phyloP scores from a whole-genome alignment of 2,797 vertebrate species.

The Danio choprae region DNA sequence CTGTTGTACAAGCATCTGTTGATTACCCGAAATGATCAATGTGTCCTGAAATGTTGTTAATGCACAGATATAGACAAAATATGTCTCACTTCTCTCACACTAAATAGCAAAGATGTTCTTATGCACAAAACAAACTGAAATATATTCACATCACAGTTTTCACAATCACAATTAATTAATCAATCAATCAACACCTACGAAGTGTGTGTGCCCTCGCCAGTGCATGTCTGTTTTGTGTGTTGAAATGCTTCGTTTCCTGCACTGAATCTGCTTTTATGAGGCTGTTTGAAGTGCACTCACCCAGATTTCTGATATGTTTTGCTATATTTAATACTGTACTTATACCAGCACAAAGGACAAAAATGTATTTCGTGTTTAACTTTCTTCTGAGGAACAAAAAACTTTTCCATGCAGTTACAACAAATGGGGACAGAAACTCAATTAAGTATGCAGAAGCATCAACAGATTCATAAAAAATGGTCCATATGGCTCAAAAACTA shows the following conservation, averaged over 20 bases:
- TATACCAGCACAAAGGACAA: background rate
- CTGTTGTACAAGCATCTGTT: constrained; percentile 34
- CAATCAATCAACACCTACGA: background rate
- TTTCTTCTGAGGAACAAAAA: background rate
- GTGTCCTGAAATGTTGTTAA: background rate
- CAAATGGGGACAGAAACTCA: background rate
- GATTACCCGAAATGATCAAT: background rate
- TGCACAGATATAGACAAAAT: constrained; percentile 11
- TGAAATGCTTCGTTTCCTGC: constrained; percentile 18
- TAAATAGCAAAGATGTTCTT: background rate
- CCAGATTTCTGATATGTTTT: background rate
- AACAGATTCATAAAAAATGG: background rate
- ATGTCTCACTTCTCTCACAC: background rate
- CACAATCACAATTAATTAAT: background rate
- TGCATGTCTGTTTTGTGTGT: constrained; percentile 37
- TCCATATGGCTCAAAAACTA: background rate
- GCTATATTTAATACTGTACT: background rate
- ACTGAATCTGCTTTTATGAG: background rate
- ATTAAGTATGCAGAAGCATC: background rate
- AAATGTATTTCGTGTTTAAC: background rate
- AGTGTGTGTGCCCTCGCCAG: constrained; percentile 4
- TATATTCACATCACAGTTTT: constrained; percentile 1
- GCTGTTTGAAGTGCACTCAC: background rate
- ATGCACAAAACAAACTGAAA: background rate
- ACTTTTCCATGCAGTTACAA: background rate